Conservation (phyloP, 1,140 invertebrate genomes). For the Brachionus paranguensis region DNA sequence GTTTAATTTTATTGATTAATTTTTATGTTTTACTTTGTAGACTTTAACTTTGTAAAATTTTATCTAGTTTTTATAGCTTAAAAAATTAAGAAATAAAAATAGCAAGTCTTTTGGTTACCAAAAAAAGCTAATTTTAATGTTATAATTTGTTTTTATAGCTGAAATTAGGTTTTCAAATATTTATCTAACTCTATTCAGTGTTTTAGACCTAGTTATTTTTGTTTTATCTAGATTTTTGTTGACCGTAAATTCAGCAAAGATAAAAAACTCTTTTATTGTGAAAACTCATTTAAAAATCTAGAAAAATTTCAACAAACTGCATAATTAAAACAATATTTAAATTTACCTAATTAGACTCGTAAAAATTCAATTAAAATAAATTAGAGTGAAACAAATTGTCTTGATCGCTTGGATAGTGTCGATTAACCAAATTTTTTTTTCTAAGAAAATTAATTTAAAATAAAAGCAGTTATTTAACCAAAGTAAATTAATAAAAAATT, state of each 20-base stretch:
- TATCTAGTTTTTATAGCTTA: too few species aligned
- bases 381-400: neutral
- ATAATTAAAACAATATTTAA: neutral
- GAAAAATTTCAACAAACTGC: neutral
- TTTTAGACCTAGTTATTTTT: neutral
- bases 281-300: neutral
- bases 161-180: neutral
- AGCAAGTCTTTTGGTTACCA: too few species aligned
- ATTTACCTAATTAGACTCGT: neutral
- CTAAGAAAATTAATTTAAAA: neutral
- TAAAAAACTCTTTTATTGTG: neutral
- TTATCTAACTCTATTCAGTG: neutral
- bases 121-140: neutral
- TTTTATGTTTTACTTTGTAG: too few species aligned
- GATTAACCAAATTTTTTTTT: neutral
- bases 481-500: neutral
- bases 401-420: neutral
- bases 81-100: too few species aligned
- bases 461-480: neutral
- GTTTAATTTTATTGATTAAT: too few species aligned
- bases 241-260: neutral
- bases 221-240: neutral
- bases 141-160: neutral
- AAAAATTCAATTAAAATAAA: neutral
- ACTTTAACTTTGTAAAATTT: too few species aligned